Evolutionary conservation across 2,888 invertebrate species (phyloP), one percentile per base, ranked within the genome.

Genomic region (Cyrtodaria siliqua): DNA sequence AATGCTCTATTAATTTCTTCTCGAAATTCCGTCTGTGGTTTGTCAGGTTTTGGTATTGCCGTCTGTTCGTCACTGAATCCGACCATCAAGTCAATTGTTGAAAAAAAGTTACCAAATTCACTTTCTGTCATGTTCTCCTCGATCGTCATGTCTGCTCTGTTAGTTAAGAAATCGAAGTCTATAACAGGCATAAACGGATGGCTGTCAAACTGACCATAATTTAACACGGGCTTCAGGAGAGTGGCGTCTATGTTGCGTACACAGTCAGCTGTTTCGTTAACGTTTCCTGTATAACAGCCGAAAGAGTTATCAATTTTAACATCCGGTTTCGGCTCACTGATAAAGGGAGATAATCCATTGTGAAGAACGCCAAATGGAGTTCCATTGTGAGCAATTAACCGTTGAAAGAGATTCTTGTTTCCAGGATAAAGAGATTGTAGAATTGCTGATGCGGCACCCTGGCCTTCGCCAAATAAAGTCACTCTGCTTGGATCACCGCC

Each of bases 401-500:
- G 9, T n/a, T 53, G 53, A 18, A 53, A 53, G 6, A 26, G 12
- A 12, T 18, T 27, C 3, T 8, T n/a, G 24, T 53, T 53, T 29
- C 27, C 29, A 2, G 27, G 27, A 18, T 27, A 27, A 53, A 53
- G 27, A n/a, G 53, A 53, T n/a, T 53, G 53, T 27, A 53, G 27
- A 53, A 53, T 12, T 1, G 29, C 53, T 2, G 53, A 53, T 24
- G 27, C 4, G 4, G 27, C 53, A 26, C 53, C 53, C n/a, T 53
- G 53, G n/a, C 24, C 27, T n/a, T 53, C 27, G n/a, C 53, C 53
- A 16, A 53, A 27, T 53, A 53, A 27, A 1, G 53, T 53, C 24
- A 53, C 53, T 9, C 16, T 24, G 24, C 14, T 29, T 9, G 53
- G 53, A n/a, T 53, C 53, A 16, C 53, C 53, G 2, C 53, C 53